Base-by-base conservation (phyloP, 2,888 invertebrate species). In the Rhogogaster chlorosoma region DNA sequence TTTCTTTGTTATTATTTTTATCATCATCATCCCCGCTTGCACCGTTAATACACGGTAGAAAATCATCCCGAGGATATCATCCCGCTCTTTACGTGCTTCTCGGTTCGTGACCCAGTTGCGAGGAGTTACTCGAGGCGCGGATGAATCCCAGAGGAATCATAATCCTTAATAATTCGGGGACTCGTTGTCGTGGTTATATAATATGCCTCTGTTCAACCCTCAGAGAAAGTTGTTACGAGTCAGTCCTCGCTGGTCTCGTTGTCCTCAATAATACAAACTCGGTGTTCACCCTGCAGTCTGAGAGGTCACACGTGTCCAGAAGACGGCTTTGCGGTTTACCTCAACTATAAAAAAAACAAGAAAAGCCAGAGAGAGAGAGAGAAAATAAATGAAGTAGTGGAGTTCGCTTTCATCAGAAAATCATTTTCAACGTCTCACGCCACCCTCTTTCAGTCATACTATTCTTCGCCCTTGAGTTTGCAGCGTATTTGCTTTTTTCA, bases 91-190 rank as follows among this genome's bases (percentile, higher is more conserved):
- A 38, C 71, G 42, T 73, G 22, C 38, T 26, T 42, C 36, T 61
- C 57, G 26, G 57, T 80, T 61, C 80, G 80, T 83, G 83, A 83
- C 83, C 83, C 15, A 83, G 83, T 83, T 83, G 32, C 83, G 10
- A 83, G 78, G 57, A 67, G 49, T 83, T 61, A 67, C 64, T 70
- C 67, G 67, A 22, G 45, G 83, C 42, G 26, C 15, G 67, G 22
- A 64, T 64, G 64, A 70, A 67, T 83, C 83, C 83, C 70, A 0
- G 67, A 70, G 83, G 83, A 83, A 67, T 70, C 67, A 57, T 83
- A 83, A 83, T 83, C 67, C 70, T 83, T 83, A 83, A 83, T 83
- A 83, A 83, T 83, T 83, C 45, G 26, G 32, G 70, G 83, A 29
- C 83, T 67, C 67, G 83, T 83, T 83, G 42, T 83, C 57, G 61